Percentiles rank a stretch among this genome's conserved stretches.
These are phyloP conservation scores for Hetaerina americana DNA, from an alignment of 1,140 invertebrate genomes.

Conservation along the genomic window DNA sequence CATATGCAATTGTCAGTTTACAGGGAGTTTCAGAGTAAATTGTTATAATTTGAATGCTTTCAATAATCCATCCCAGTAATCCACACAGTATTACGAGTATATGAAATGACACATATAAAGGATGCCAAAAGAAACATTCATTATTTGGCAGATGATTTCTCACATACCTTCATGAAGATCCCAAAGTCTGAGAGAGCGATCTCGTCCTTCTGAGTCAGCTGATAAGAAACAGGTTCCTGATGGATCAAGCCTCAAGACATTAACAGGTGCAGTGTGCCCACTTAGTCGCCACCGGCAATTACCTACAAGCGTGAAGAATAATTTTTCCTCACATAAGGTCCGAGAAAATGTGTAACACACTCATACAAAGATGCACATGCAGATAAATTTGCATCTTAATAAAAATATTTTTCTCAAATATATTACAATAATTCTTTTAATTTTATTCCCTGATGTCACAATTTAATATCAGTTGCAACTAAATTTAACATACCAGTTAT, in stretches of 20 bases:
- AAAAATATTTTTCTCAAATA: too few relatives aligned
- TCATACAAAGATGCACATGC: too few relatives aligned
- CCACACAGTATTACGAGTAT: not conserved
- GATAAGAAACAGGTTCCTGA: slow-evolving; percentile 54
- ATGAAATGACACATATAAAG: not conserved
- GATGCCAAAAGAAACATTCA: slow-evolving; percentile 3
- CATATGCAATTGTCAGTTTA: too few relatives aligned
- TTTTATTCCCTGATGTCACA: not conserved
- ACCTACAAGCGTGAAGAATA: too few relatives aligned
- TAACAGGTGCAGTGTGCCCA: slow-evolving; percentile 62
- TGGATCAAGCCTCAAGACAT: slow-evolving; percentile 53
- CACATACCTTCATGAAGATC: slow-evolving; percentile 61
- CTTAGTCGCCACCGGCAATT: slow-evolving; percentile 55
- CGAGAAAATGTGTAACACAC: too few relatives aligned
- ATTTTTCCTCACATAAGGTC: too few relatives aligned
- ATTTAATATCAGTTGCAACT: not conserved
- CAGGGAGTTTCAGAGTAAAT: too few relatives aligned
- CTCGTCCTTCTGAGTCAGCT: slow-evolving; percentile 50
- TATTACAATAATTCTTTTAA: too few relatives aligned
- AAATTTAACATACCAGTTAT: slow-evolving; percentile 60
- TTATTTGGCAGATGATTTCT: too few relatives aligned
- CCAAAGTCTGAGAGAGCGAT: slow-evolving; percentile 64
- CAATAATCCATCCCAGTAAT: too few relatives aligned
- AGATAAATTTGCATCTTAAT: too few relatives aligned
- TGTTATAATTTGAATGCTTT: not conserved